Evolutionary conservation across 1,140 invertebrate genomes (phyloP).

Genomic region (Galleria mellonella): DNA sequence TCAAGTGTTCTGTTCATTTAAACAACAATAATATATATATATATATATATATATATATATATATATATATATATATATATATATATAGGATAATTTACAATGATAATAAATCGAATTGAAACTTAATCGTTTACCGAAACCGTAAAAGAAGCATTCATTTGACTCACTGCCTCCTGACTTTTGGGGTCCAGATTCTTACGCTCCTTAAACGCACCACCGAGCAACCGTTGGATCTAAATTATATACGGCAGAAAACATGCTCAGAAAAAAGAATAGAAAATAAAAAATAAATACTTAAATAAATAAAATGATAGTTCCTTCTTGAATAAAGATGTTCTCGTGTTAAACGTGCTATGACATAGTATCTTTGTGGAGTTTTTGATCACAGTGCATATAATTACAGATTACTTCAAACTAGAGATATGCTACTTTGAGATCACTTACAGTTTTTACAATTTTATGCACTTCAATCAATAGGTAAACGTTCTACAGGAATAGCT

Average conservation of each 20-base stretch:
- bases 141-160: constrained; percentile 11
- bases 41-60: too few species aligned
- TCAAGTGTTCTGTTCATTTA: too few species aligned
- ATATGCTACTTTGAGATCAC: too few species aligned
- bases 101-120: not conserved
- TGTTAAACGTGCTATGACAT: not conserved
- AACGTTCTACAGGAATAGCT: too few species aligned
- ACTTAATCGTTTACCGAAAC: not conserved
- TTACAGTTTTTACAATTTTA: too few species aligned
- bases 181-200: constrained; percentile 75
- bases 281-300: constrained; percentile 15
- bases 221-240: constrained; percentile 77
- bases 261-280: constrained; percentile 28
- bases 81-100: too few species aligned
- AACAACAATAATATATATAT: too few species aligned
- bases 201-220: constrained; percentile 77
- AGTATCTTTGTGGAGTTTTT: too few species aligned
- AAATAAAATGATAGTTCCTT: constrained; percentile 13
- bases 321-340: constrained; percentile 8
- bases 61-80: too few species aligned
- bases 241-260: constrained; percentile 37
- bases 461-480: too few species aligned
- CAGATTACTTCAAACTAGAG: too few species aligned
- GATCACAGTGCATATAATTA: too few species aligned
- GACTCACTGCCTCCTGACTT: constrained; percentile 79